Percentiles rank a stretch among this genome's conserved stretches.
Evolutionary conservation across 2,888 invertebrate species (phyloP).

Genomic region (Falcaria lacertinaria): DNA sequence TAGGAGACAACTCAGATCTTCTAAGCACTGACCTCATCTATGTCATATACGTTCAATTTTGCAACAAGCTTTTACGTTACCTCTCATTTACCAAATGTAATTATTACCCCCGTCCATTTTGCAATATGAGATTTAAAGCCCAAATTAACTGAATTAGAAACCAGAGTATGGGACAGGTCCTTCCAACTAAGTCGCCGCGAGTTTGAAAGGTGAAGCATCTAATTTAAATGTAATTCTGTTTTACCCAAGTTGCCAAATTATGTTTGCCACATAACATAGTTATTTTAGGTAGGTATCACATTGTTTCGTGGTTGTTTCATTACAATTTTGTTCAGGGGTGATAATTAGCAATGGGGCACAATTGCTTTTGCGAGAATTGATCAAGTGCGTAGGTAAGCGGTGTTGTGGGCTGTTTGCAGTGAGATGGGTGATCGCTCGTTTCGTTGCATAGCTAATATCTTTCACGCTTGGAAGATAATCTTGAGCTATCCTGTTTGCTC

Average conservation of each 20-base stretch:
- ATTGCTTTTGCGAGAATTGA: too few species aligned
- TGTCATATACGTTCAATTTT: neutral
- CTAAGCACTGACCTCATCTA: too few species aligned
- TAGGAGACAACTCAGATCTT: too few species aligned
- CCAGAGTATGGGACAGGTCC: slow-evolving; percentile 37
- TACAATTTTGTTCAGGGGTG: too few species aligned
- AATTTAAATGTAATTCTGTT: slow-evolving; percentile 1
- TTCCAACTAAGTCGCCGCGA: slow-evolving; percentile 30
- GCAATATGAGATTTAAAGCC: slow-evolving; percentile 75
- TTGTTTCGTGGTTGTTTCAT: too few species aligned
- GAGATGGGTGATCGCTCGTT: too few species aligned
- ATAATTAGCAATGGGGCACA: too few species aligned
- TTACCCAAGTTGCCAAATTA: neutral
- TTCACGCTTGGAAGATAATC: too few species aligned
- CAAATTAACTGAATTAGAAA: slow-evolving; percentile 76
- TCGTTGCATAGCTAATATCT: too few species aligned
- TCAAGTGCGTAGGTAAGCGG: too few species aligned
- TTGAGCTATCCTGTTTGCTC: too few species aligned
- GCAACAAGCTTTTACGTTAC: slow-evolving; percentile 9
- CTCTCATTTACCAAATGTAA: slow-evolving; percentile 69
- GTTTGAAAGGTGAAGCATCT: slow-evolving; percentile 13
- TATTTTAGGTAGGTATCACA: neutral
- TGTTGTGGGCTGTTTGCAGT: too few species aligned
- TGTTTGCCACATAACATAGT: neutral
- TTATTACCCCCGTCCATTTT: slow-evolving; percentile 70